A percentile compares a stretch with the other conserved stretches of the same genome.
These are phyloP conservation scores for Ispidina lecontei DNA, from an alignment of 2,797 vertebrate genomes.

Conservation along the genomic window DNA sequence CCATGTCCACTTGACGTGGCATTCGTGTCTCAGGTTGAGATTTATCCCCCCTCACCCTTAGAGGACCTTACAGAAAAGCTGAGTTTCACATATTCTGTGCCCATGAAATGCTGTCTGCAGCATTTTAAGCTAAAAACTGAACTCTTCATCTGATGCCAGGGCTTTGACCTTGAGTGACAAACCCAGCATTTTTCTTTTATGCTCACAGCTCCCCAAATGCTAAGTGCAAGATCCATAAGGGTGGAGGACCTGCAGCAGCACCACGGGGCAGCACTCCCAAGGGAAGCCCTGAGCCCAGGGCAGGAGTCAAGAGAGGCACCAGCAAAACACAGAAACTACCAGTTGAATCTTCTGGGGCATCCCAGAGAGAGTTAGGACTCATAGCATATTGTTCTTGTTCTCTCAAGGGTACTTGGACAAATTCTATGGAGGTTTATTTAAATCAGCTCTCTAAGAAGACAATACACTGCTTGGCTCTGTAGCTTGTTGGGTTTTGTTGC, in stretches of 20 bases:
- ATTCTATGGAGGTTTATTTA: neutral
- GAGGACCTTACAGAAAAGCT: neutral
- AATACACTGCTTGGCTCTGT: too few relatives aligned
- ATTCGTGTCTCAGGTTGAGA: neutral
- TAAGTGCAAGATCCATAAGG: neutral
- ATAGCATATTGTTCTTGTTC: neutral
- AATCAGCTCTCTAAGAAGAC: neutral
- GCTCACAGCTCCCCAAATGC: neutral
- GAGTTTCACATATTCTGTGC: neutral
- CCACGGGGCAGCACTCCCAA: neutral
- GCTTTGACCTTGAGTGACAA: slow-evolving; percentile 7
- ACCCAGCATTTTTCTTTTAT: neutral
- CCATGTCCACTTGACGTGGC: neutral
- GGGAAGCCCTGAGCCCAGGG: neutral
- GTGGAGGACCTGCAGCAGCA: neutral
- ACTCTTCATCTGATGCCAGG: neutral
- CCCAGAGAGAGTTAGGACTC: neutral
- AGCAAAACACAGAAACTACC: neutral
- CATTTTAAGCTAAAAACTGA: neutral
- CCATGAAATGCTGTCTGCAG: neutral
- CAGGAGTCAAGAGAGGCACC: neutral
- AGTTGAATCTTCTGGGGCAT: neutral
- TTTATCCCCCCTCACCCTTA: neutral
- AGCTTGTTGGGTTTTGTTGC: neutral
- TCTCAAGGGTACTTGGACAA: neutral